Evolutionary conservation across 2,888 invertebrate species (phyloP), one percentile per base, ranked within the genome.

Genomic region (Nudaria mundana): DNA sequence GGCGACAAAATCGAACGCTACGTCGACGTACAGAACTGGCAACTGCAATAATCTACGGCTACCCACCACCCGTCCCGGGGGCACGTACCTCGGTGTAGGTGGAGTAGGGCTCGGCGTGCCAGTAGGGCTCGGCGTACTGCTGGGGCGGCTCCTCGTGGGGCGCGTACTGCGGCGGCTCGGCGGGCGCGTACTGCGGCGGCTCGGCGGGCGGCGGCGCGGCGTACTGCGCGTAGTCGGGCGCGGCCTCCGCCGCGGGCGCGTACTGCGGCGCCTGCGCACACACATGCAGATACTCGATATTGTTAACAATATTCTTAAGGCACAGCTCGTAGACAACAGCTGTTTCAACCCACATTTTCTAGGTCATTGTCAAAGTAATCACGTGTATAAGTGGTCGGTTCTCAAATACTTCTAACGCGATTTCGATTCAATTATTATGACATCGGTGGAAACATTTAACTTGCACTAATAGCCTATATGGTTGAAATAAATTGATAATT

Each of bases 71-170:
- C 30, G 18, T 20, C 43, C 30, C 4, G 34, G 30, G n/a, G 8
- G 1, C 5, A 53, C 75, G 54, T 40, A 84, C 83, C 73, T 83
- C 79, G 4, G 49, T 61, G 10, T 78, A 78, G n/a, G 22, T 32
- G 1, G 44, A 50, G 49, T 81, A 76, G 22, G 52, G 0, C 39
- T 75, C 76, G 3, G 34, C 45, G 32, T 63, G 72, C 82, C 81
- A 82, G 67, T 78, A 76, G 30, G 66, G 61, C 40, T 76, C 76
- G 3, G 58, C 63, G 62, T 72, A 68, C 33, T 61, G 37, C 38
- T 62, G 67, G 50, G 59, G 50, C 41, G 53, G 63, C 12, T 71
- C 70, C 31, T 67, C 66, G 10, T n/a, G n/a, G n/a, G n/a, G n/a
- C n/a, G 47, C 28, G 8, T 53, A 48, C 36, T 42, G 30, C 66